Evolutionary conservation across 2,797 vertebrate species (phyloP).

Genomic region (Channallabes apus): DNA sequence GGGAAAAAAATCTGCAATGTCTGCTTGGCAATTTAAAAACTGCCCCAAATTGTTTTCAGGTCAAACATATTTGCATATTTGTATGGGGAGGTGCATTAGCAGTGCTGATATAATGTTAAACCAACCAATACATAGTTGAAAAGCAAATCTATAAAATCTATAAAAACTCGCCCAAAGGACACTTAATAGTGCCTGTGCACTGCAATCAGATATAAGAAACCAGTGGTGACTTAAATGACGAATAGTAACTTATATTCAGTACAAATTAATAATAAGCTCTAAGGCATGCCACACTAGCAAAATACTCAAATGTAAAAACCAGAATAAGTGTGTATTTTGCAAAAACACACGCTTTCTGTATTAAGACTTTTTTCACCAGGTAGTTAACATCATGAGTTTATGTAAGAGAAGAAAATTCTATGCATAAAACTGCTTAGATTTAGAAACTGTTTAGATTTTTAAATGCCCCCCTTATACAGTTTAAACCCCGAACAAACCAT

Average conservation of each 20-base stretch:
- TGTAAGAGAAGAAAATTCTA: constrained; percentile 4
- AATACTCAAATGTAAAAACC: constrained; percentile 3
- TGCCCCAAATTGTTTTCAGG: constrained; percentile 18
- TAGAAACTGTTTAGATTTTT: constrained; percentile 16
- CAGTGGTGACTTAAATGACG: constrained; percentile 9
- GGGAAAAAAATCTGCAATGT: neutral
- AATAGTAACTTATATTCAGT: constrained; percentile 7
- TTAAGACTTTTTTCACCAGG: neutral
- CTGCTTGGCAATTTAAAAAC: constrained; percentile 19
- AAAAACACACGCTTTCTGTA: neutral
- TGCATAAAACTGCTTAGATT: constrained; percentile 11
- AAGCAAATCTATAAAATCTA: constrained; percentile 27
- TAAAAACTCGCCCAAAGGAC: constrained; percentile 27
- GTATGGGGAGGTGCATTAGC: constrained; percentile 30
- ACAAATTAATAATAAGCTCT: neutral
- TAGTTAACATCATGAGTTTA: constrained; percentile 23
- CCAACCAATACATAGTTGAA: constrained; percentile 13
- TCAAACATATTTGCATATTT: constrained; percentile 42
- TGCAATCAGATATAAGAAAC: constrained; percentile 15
- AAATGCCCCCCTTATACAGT: constrained; percentile 4
- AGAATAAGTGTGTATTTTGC: too few relatives aligned
- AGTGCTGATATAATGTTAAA: constrained; percentile 23
- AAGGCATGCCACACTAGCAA: constrained; percentile 1
- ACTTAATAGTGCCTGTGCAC: constrained; percentile 29
- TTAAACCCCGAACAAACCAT: neutral